Evolutionary conservation across 2,888 invertebrate genomes (phyloP).

Genomic region (Tachina grossa): DNA sequence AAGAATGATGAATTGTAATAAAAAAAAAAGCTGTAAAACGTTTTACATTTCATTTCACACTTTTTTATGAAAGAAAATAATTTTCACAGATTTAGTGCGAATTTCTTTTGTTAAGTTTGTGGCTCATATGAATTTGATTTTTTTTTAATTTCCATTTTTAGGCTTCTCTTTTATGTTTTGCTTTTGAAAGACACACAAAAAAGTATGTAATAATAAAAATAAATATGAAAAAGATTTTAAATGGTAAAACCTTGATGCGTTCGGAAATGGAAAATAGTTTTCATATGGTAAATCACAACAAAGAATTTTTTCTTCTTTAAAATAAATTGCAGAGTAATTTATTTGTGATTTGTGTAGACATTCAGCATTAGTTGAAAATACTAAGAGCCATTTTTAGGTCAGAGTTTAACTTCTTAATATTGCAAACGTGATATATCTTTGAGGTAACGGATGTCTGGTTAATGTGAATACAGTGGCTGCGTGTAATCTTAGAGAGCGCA

Average conservation of each 20-base stretch:
- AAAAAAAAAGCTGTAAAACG: constrained; percentile 28
- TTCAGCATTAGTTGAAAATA: no score
- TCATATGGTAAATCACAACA: background rate
- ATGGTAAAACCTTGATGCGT: constrained; percentile 29
- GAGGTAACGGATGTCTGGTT: no score
- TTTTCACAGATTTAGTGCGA: constrained; percentile 64
- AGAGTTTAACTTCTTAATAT: no score
- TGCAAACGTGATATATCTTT: no score
- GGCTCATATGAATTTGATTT: constrained; percentile 30
- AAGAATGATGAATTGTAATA: background rate
- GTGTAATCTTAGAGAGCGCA: no score
- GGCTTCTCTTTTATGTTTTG: background rate
- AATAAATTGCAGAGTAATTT: background rate
- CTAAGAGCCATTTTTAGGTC: no score
- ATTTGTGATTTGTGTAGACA: background rate
- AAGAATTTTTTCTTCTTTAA: background rate
- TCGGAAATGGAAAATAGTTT: constrained; percentile 19
- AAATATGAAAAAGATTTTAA: constrained; percentile 3
- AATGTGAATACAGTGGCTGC: no score
- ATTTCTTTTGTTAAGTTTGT: constrained; percentile 52
- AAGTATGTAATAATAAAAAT: constrained; percentile 7
- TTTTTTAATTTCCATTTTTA: background rate
- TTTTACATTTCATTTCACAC: constrained; percentile 70
- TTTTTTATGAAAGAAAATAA: constrained; percentile 57
- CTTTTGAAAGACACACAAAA: constrained; percentile 16